Evolutionary conservation across 2,113 vertebrate genomes (phyloP), one percentile per base, ranked within the genome.

Genomic region (Semicossyphus pulcher): DNA sequence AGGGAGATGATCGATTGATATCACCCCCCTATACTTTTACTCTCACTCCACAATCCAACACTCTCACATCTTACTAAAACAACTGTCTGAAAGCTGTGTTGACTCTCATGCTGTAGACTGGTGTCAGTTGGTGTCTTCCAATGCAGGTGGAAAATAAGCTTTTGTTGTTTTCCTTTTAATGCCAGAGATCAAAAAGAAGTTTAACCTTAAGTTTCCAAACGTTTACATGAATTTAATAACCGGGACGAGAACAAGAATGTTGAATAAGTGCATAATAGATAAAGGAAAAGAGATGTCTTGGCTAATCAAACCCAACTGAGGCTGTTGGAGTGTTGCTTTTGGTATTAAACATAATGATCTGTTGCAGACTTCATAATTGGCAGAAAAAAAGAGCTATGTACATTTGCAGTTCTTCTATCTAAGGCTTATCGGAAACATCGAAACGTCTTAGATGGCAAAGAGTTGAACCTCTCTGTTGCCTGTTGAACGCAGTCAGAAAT

Each of bases 401-500:
- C 16, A 56, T 49, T 25, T 37, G 5, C 10, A 18, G 21, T 20
- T 4, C 10, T 28, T 56, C 23, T 26, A 16, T 47, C 23, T 25
- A 53, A 10, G 20, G 7, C 16, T 54, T 14, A 25, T 11, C 18
- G 21, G 18, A n/a, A 56, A 54, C 42, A 58, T 34, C 42, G 23
- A 51, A 77, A 63, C 10, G 0, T 64, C 18, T 57, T 4, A 51
- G 18, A 44, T 26, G 21, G 21, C 14, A 28, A 42, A 36, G 32
- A 41, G 32, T 32, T 56, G 10, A 3, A 56, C 4, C 32, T 20
- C 51, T 39, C 37, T 14, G n/a, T 62, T 37, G 47, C 62, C 45
- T 42, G 48, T 7, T 31, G n/a, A 31, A 31, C 15, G n/a, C 39
- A 10, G 26, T 15, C 41, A 64, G 14, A 62, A 82, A 78, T 74